Evolutionary conservation across 2,888 invertebrate genomes (phyloP).

Genomic region (Tetropium fuscum): DNA sequence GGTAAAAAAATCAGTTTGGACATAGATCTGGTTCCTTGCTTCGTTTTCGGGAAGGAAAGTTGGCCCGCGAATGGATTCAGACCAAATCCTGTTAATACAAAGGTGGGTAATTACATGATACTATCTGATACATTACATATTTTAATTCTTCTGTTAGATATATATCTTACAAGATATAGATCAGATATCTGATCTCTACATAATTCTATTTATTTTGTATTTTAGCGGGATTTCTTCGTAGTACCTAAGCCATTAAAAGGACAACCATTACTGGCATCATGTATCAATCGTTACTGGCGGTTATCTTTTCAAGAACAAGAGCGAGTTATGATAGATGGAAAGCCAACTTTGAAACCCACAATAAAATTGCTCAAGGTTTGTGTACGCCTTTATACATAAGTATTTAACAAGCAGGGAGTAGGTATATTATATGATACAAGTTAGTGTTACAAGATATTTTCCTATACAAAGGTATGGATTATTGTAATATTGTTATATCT

Average conservation of each 20-base stretch:
- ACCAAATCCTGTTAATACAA: slow-evolving; percentile 46
- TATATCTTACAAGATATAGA: too few relatives aligned
- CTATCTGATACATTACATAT: too few relatives aligned
- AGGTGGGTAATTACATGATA: slow-evolving; percentile 30
- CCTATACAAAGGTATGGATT: too few relatives aligned
- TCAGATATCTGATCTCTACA: too few relatives aligned
- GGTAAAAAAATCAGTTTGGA: slow-evolving; percentile 58
- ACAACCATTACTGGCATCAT: slow-evolving; percentile 31
- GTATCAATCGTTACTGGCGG: slow-evolving; percentile 67
- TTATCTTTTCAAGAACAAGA: slow-evolving; percentile 72
- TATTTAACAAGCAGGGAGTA: too few relatives aligned
- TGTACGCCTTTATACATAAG: background rate
- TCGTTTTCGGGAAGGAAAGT: slow-evolving; percentile 65
- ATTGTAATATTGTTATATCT: too few relatives aligned
- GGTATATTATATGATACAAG: too few relatives aligned
- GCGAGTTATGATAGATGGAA: slow-evolving; percentile 66
- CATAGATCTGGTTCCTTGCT: slow-evolving; percentile 70
- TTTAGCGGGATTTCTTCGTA: slow-evolving; percentile 65
- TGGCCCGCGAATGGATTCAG: slow-evolving; percentile 64
- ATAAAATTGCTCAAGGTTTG: slow-evolving; percentile 64
- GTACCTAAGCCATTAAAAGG: slow-evolving; percentile 69
- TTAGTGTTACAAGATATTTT: too few relatives aligned
- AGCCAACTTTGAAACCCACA: slow-evolving; percentile 65
- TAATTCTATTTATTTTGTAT: too few relatives aligned
- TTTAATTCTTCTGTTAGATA: too few relatives aligned